phyloP scores from a whole-genome alignment of 2,113 vertebrate genomes.

The Dasyornis broadbenti region DNA sequence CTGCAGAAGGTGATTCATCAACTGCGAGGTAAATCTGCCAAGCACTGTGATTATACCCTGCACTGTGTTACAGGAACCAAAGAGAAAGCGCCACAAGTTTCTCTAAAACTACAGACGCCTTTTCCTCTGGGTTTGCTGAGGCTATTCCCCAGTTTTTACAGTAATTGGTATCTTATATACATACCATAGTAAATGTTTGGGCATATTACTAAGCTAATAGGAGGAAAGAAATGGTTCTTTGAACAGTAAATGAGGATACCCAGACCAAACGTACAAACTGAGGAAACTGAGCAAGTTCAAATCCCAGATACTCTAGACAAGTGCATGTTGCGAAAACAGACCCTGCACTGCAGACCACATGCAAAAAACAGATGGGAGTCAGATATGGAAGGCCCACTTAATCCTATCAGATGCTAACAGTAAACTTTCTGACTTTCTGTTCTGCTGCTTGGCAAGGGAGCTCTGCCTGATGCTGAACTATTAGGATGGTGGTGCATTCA shows the following conservation, averaged over 20 bases:
- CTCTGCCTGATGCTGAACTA: neutral
- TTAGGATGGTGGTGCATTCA: neutral
- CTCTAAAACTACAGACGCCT: neutral
- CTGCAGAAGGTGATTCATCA: neutral
- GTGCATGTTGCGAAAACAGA: accelerated
- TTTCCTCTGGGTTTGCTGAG: neutral
- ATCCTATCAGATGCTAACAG: neutral
- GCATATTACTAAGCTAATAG: neutral
- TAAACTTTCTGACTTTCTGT: neutral
- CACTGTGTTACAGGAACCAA: neutral
- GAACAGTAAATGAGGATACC: neutral
- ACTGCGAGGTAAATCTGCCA: neutral
- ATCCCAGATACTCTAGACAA: neutral
- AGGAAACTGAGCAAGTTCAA: neutral
- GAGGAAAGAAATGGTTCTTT: neutral
- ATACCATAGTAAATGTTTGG: neutral
- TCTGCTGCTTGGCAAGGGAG: neutral
- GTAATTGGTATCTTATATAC: neutral
- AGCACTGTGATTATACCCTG: neutral
- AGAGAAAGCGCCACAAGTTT: neutral
- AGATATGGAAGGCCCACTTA: neutral
- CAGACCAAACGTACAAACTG: accelerated
- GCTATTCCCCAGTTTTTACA: neutral
- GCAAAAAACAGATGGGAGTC: neutral
- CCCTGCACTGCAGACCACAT: accelerated